Base-by-base conservation (phyloP, 2,888 invertebrate genomes). In the Melinopterus prodromus region DNA sequence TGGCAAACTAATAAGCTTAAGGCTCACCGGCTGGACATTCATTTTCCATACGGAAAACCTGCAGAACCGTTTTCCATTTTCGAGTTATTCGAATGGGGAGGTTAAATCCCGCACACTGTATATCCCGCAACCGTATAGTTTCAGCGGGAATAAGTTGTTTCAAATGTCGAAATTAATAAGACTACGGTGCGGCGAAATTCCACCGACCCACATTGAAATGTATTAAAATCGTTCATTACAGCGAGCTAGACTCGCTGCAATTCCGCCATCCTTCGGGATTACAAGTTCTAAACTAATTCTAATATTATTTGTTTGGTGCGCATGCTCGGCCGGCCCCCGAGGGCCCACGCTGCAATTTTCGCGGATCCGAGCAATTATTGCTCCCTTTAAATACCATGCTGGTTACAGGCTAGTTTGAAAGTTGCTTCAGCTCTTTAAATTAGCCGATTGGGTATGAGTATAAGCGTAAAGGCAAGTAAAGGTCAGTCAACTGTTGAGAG, bases 141-240 rank as follows among this genome's bases (percentile, higher is more conserved):
- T 16, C 70, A 70, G 7, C 70, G 1, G 53, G 53, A 53, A 53
- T 53, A 53, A 53, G 53, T 53, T 53, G 53, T 53, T 53, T 53
- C 5, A 53, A 53, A 53, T 53, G 7, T 53, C 12, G 53, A 53
- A 53, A 53, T 53, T 53, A 53, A 53, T 53, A 53, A 53, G 53
- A 12, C 53, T 53, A 26, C 53, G 2, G 53, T 53, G 12, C 53
- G 53, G 53, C 53, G 53, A 53, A 7, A 53, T 53, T 53, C 9
- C 53, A 53, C 3, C 53, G 53, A 53, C 53, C 53, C 5, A 53
- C 53, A 53, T 53, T 53, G 53, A 53, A 53, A 53, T 53, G 53
- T 53, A 53, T 53, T 53, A 53, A 53, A 53, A 53, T 53, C 53
- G 53, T 53, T 53, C 53, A 53, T 53, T 53, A 53, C 53, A 53